Evolutionary conservation across 2,888 invertebrate species (phyloP).

Genomic region (Euclidia mi): DNA sequence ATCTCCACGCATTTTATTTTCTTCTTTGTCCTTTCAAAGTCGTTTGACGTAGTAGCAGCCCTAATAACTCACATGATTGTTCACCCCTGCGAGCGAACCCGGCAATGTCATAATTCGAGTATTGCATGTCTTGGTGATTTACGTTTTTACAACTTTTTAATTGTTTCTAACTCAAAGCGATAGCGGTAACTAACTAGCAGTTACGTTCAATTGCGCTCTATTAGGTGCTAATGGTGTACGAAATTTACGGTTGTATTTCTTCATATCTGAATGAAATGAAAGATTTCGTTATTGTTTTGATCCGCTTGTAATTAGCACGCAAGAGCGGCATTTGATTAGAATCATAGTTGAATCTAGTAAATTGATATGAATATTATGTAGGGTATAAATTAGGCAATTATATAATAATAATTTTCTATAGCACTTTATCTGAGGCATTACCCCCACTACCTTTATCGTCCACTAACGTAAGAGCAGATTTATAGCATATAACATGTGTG

Average conservation of each 20-base stretch:
- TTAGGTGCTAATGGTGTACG: constrained; percentile 30
- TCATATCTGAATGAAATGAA: background rate
- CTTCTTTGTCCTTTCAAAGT: too few species aligned
- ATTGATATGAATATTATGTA: too few species aligned
- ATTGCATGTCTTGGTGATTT: constrained; percentile 58
- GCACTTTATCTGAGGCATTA: too few species aligned
- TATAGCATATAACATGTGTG: too few species aligned
- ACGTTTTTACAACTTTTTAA: constrained; percentile 51
- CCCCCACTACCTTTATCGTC: too few species aligned
- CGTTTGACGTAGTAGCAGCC: constrained; percentile 19
- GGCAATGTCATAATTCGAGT: constrained; percentile 50
- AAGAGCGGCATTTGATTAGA: too few species aligned
- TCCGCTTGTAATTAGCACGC: too few species aligned
- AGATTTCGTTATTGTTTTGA: background rate
- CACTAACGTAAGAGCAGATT: too few species aligned
- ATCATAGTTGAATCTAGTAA: too few species aligned
- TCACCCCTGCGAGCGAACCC: constrained; percentile 34
- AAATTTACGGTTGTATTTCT: background rate
- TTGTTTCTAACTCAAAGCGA: constrained; percentile 48
- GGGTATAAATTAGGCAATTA: too few species aligned
- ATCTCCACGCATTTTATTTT: too few species aligned
- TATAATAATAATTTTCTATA: too few species aligned
- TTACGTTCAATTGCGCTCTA: constrained; percentile 34
- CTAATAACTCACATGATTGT: constrained; percentile 42
- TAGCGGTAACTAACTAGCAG: constrained; percentile 27